Conservation (phyloP, 2,113 vertebrate genomes). For the Sorex fumeus region DNA sequence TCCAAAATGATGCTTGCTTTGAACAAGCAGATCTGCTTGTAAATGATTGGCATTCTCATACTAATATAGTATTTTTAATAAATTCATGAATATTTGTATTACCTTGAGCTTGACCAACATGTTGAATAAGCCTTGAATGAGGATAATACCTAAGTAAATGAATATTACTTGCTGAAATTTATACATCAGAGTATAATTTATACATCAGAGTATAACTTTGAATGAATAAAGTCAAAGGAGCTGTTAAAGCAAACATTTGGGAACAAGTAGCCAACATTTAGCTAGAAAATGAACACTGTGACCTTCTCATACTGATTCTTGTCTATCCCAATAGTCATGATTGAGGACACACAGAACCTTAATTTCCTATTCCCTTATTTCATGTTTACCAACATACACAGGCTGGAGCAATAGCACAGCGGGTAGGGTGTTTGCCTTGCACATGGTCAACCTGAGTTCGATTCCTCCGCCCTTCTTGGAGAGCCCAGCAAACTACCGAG, state of each 20-base stretch:
- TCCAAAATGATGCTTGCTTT: constrained; percentile 13
- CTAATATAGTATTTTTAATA: neutral
- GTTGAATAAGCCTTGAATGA: neutral
- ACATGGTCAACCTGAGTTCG: too few relatives aligned
- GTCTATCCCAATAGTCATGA: neutral
- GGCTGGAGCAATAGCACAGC: too few relatives aligned
- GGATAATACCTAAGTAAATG: neutral
- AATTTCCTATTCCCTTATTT: neutral
- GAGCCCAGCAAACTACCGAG: too few relatives aligned
- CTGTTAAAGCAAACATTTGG: neutral
- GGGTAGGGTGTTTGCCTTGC: too few relatives aligned
- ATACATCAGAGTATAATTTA: neutral
- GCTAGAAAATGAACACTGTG: neutral
- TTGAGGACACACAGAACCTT: neutral
- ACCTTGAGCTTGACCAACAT: neutral
- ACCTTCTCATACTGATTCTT: neutral
- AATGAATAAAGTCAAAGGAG: neutral
- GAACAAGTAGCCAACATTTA: neutral
- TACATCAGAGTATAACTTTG: neutral
- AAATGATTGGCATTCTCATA: neutral
- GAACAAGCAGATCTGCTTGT: neutral
- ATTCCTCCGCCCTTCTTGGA: too few relatives aligned
- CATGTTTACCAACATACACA: neutral
- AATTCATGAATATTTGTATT: too few relatives aligned
- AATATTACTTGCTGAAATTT: neutral